phyloP scores from a whole-genome alignment of 2,797 vertebrate species.

The Crocidura indochinensis region DNA sequence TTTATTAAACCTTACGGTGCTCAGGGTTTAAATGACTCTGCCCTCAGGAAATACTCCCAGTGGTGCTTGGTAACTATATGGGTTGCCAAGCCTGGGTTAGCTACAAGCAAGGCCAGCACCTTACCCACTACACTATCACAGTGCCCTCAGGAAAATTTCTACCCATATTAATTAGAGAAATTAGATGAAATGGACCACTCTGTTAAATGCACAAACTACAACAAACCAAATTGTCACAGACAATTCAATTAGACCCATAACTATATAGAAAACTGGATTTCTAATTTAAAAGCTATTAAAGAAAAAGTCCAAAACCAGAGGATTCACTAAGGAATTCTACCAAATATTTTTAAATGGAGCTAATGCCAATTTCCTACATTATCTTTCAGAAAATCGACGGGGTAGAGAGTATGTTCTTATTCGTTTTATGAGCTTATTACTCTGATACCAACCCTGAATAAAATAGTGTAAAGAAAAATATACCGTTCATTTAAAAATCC shows the following conservation, averaged over 20 bases:
- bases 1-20: too few species aligned
- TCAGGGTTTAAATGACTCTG: too few species aligned
- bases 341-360: neutral
- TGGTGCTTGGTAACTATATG: too few species aligned
- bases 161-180: conserved; percentile 13
- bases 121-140: too few species aligned
- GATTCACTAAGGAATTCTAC: neutral
- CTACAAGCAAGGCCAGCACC: too few species aligned
- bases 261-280: conserved; percentile 13
- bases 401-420: neutral
- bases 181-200: neutral
- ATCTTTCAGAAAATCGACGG: neutral
- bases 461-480: neutral
- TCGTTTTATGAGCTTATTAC: neutral
- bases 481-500: neutral
- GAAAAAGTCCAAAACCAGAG: neutral
- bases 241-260: neutral
- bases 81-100: too few species aligned
- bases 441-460: neutral
- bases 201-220: neutral
- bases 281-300: neutral
- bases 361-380: neutral
- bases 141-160: too few species aligned
- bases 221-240: neutral
- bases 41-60: too few species aligned